Evolutionary conservation across 2,113 vertebrate species (phyloP).

Genomic region (Crotophaga sulcirostris): DNA sequence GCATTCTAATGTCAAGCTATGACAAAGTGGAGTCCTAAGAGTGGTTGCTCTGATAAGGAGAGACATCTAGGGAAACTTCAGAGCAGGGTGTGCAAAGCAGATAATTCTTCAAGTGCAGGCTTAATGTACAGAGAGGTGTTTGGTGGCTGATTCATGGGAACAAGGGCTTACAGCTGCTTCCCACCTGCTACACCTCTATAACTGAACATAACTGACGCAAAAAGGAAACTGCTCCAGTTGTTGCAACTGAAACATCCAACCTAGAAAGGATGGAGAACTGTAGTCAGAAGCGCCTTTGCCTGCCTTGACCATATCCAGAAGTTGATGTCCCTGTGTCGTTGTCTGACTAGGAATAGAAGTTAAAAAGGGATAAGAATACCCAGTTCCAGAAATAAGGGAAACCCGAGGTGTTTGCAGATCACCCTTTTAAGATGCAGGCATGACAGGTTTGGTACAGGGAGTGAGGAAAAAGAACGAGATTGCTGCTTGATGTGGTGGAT

Average conservation of each 20-base stretch:
- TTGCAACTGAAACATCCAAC: neutral
- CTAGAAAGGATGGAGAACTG: neutral
- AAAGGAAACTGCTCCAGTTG: neutral
- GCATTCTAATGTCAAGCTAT: neutral
- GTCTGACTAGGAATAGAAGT: neutral
- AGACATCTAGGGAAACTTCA: neutral
- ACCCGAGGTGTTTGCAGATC: neutral
- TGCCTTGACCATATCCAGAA: neutral
- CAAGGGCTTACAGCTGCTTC: neutral
- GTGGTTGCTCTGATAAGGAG: neutral
- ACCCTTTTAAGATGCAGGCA: neutral
- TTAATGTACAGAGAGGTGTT: neutral
- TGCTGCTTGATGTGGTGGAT: conserved; percentile 45
- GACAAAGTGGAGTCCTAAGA: neutral
- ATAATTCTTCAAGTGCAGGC: neutral
- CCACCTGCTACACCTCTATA: neutral
- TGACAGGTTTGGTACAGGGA: neutral
- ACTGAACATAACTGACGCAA: neutral
- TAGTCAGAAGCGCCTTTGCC: neutral
- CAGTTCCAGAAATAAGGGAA: neutral
- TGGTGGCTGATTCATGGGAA: neutral
- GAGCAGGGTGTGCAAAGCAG: neutral
- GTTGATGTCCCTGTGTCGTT: neutral
- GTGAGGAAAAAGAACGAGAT: neutral
- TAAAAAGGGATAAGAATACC: neutral